Percentiles rank a stretch among this genome's conserved stretches.
Evolutionary conservation across 2,113 vertebrate genomes (phyloP).

Genomic region (Malurus melanocephalus): DNA sequence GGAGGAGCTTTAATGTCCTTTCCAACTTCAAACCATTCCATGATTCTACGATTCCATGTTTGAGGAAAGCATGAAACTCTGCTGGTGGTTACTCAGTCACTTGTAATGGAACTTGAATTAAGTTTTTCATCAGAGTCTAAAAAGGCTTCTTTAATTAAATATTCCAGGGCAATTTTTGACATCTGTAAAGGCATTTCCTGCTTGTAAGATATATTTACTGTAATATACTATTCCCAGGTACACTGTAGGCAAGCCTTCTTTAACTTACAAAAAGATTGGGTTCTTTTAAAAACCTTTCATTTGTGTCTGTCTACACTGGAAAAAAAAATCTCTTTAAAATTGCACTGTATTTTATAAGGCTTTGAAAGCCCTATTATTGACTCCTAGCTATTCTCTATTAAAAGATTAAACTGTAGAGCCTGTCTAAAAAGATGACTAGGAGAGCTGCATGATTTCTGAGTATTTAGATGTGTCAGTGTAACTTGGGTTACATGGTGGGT

Average conservation of each 20-base stretch:
- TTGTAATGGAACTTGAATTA: not conserved
- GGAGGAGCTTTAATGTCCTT: not conserved
- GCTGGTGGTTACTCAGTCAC: not conserved
- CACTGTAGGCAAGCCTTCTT: not conserved
- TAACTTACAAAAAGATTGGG: not conserved
- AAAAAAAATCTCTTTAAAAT: not conserved
- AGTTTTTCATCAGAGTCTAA: not conserved
- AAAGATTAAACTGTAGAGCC: not conserved
- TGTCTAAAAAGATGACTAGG: not conserved
- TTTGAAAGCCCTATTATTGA: not conserved
- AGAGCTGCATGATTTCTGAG: not conserved
- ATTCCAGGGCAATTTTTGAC: not conserved
- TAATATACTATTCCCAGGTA: not conserved
- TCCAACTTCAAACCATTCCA: not conserved
- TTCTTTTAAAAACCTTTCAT: not conserved
- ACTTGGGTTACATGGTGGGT: not conserved
- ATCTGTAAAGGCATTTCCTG: not conserved
- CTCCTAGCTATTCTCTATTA: not conserved
- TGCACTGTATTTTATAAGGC: not conserved
- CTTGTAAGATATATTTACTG: not conserved
- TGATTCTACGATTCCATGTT: not conserved
- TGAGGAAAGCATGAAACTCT: not conserved
- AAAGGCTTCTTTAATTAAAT: not conserved
- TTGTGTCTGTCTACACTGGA: not conserved
- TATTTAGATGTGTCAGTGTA: not conserved